Base-by-base conservation (phyloP, 2,113 vertebrate species). In the Telmatochromis sp. region DNA sequence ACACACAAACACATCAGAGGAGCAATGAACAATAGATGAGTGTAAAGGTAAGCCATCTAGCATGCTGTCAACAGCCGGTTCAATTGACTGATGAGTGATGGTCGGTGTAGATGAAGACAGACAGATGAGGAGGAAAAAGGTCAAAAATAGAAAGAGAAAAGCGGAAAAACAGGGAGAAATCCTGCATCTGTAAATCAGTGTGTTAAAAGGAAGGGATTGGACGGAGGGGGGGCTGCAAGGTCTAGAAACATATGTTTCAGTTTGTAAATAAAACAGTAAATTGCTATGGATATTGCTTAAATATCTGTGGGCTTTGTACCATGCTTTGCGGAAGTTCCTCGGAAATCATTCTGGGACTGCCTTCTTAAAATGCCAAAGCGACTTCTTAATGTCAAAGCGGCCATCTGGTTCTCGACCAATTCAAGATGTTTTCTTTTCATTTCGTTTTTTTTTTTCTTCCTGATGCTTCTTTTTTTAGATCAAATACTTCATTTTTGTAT, bases 261-360 rank as follows among this genome's bases (percentile, higher is more conserved):
- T 95, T 96, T 96, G 94, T 96, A 95, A 96, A 96, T 96, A 96
- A 96, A 96, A 96, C 92, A 94, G 94, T 95, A 95, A 95, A 95
- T 96, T 95, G 93, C 92, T 91, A 93, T 95, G 95, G 92, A 96
- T 95, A 94, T 96, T 96, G 94, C 92, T 94, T 93, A 93, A 96
- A 95, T 95, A 95, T 96, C 95, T 96, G 93, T 91, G 93, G 95
- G 93, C 93, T 96, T 95, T 95, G 92, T 95, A 92, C 91, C 93
- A 89, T 89, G 65, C 91, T 95, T 94, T 91, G 94, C 94, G 94
- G 95, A 96, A 96, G 96, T 96, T 95, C 93, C 88, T 95, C 89
- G 91, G 93, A 95, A 96, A 95, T 95, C 94, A 92, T 95, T 93
- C 92, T 83, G 83, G 91, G 94, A 93, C 93, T 81, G 95, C 93